Conservation (phyloP, 2,888 invertebrate genomes). For the Habroteleia sp. region DNA sequence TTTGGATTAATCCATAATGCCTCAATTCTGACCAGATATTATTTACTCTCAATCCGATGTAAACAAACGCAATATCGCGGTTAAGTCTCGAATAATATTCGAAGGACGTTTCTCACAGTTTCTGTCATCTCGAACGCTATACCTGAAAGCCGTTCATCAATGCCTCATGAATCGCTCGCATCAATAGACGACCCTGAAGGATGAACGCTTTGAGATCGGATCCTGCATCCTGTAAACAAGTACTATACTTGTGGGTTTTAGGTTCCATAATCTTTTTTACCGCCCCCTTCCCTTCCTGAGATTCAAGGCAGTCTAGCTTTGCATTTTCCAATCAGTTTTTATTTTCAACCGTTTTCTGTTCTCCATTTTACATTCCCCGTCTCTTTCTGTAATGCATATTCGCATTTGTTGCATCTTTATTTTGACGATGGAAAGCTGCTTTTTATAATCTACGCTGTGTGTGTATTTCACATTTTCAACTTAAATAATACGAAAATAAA, state of each 20-base stretch:
- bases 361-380: too few species aligned
- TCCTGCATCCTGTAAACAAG: slow-evolving; percentile 62
- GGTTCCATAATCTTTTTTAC: slow-evolving; percentile 48
- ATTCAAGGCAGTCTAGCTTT: slow-evolving; percentile 32
- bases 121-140: slow-evolving; percentile 47
- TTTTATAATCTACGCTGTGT: neutral
- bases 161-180: slow-evolving; percentile 46
- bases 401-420: slow-evolving; percentile 26
- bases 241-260: slow-evolving; percentile 55
- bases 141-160: slow-evolving; percentile 60
- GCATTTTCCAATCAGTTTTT: slow-evolving; percentile 52
- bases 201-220: slow-evolving; percentile 50
- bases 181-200: slow-evolving; percentile 61
- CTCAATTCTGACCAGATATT: slow-evolving; percentile 24
- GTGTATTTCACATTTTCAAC: too few species aligned
- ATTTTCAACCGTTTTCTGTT: too few species aligned
- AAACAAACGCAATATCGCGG: slow-evolving; percentile 40
- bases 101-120: slow-evolving; percentile 55
- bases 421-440: too few species aligned
- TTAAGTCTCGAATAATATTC: slow-evolving; percentile 33
- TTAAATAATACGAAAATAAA: too few species aligned
- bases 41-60: slow-evolving; percentile 13
- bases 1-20: slow-evolving; percentile 30
- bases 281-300: neutral
- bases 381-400: neutral